Evolutionary conservation across 2,797 vertebrate species (phyloP).

Genomic region (Alauda arvensis): DNA sequence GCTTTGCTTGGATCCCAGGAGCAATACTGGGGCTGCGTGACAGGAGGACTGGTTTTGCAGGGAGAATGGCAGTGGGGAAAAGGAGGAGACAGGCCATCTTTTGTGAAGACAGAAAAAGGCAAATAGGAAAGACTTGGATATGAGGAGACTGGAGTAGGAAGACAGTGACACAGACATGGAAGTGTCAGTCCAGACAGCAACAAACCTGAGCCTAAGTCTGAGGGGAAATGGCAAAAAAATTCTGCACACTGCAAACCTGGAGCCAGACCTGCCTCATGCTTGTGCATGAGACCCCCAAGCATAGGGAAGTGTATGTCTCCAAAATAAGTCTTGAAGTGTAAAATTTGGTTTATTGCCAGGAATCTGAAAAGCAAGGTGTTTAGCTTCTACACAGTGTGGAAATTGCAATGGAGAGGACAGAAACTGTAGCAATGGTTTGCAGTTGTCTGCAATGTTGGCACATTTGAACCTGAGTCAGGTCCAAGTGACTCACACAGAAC

Average conservation of each 20-base stretch:
- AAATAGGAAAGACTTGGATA: background rate
- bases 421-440: background rate
- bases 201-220: background rate
- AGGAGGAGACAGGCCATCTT: background rate
- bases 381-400: background rate
- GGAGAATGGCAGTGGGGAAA: background rate
- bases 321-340: background rate
- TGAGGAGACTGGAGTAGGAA: background rate
- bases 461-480: accelerated
- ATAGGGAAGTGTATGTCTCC: background rate
- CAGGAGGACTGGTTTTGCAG: background rate
- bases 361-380: background rate
- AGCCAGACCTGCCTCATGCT: background rate
- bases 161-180: background rate
- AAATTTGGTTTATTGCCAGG: background rate
- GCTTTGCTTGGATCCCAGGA: background rate
- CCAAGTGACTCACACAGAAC: background rate
- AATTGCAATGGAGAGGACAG: background rate
- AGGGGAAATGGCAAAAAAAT: background rate
- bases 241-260: background rate
- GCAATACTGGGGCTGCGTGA: background rate
- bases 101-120: background rate
- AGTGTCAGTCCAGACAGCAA: background rate
- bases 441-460: background rate
- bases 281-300: background rate